Evolutionary conservation across 2,797 vertebrate species (phyloP).

Genomic region (Eremophila alpestris): DNA sequence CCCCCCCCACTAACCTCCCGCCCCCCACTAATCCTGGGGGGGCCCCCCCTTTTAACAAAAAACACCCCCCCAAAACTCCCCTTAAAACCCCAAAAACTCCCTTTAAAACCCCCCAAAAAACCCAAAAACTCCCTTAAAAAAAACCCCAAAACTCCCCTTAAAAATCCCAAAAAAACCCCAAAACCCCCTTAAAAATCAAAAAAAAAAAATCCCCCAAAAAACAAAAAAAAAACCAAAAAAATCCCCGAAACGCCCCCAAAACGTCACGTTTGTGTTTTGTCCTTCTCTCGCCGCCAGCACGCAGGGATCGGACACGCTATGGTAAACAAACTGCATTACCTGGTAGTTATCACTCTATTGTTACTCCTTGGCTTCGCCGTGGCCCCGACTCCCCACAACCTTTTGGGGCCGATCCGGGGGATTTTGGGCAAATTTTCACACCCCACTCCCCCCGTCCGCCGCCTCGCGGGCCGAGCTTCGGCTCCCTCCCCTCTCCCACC

Average conservation of each 20-base stretch:
- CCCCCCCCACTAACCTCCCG: neutral
- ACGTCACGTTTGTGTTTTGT: neutral
- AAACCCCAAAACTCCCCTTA: too few species aligned
- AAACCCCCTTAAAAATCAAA: too few species aligned
- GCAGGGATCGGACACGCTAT: slow-evolving; percentile 99
- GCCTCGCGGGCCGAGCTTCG: neutral
- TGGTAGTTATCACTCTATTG: slow-evolving; percentile 99
- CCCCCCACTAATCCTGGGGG: too few species aligned
- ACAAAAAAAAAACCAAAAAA: too few species aligned
- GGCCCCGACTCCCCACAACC: neutral
- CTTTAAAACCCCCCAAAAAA: too few species aligned
- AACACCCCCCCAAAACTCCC: too few species aligned
- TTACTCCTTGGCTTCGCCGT: slow-evolving; percentile 49
- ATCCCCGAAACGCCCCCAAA: neutral
- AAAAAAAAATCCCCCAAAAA: too few species aligned
- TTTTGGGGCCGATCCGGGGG: neutral
- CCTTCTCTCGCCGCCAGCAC: slow-evolving; percentile 76
- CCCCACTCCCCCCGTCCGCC: too few species aligned
- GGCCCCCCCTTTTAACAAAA: too few species aligned
- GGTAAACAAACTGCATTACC: slow-evolving; percentile 99
- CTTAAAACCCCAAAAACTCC: too few species aligned
- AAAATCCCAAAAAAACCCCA: too few species aligned
- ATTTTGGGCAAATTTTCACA: neutral
- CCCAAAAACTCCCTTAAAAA: too few species aligned
- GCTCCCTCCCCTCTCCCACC: neutral